Base-by-base conservation (phyloP, 2,888 invertebrate species). In the Apotomis capreana region DNA sequence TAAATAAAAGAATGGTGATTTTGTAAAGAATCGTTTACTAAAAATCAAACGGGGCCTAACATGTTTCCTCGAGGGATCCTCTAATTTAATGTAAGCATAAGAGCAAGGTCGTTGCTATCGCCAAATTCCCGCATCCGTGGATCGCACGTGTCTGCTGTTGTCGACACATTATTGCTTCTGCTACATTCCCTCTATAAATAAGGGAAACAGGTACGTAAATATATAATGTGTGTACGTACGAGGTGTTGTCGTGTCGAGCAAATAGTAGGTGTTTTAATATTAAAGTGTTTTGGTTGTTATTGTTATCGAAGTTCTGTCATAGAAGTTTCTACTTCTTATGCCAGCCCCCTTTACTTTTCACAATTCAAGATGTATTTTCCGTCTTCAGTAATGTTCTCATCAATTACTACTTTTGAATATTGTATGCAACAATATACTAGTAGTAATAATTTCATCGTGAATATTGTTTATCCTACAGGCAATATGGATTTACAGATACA, bases 161-260 rank as follows among this genome's bases (percentile, higher is more conserved):
- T 75, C 75, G 78, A 78, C 79, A 81, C 78, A 75, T 77, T 82
- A 83, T 82, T 78, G 79, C 79, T 79, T 79, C 75, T 78, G 74
- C 78, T 76, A 72, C 73, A 73, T 76, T 76, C 60, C 40, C 73
- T 74, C 71, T 75, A 79, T 79, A 80, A 80, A 80, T 77, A 80
- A 79, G 76, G 76, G 75, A 59, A 62, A 37, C 62, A 57, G 68
- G 46, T 65, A 70, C 59, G 44, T 68, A 63, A 68, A 57, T 68
- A 71, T 67, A 52, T 70, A 61, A 70, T 58, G 55, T 26, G n/a
- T 49, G 15, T 46, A 68, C 71, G 70, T 51, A 68, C 63, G 51
- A 15, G 55, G 44, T 37, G 63, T 52, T 8, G 13, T 57, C 46
- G 54, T 55, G 26, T 9, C 64, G 44, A 72, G 26, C 46, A 65